phyloP scores from a whole-genome alignment of 1,140 invertebrate genomes.

The Sinella curviseta region DNA sequence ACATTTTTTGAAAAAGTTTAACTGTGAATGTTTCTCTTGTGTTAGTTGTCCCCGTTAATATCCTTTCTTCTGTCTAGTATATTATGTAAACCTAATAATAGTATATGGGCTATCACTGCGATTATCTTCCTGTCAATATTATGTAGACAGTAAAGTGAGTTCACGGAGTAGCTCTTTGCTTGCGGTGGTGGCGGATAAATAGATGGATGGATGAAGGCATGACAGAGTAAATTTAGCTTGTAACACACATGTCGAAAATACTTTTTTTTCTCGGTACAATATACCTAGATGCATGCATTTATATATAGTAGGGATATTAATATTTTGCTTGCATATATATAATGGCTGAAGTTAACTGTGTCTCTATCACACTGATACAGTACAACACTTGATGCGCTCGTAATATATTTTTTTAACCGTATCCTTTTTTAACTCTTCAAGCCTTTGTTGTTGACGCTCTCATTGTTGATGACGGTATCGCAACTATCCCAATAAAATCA shows the following conservation, averaged over 20 bases:
- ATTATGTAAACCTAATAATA: neutral
- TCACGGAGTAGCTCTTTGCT: no score
- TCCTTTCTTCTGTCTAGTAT: neutral
- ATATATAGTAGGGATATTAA: no score
- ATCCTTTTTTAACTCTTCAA: no score
- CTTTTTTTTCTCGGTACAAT: constrained; percentile 1
- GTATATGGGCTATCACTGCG: neutral
- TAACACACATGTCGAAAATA: constrained; percentile 13
- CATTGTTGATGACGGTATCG: no score
- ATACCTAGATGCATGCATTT: neutral
- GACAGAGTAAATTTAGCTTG: constrained; percentile 11
- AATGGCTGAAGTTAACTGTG: no score
- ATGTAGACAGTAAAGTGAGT: neutral
- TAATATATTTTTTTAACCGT: no score
- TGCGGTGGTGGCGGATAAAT: neutral
- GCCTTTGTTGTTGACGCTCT: no score
- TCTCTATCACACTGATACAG: no score
- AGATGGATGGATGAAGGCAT: constrained; percentile 1
- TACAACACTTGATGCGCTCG: no score
- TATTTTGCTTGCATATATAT: no score
- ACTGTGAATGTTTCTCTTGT: constrained; percentile 2
- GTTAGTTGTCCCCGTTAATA: neutral
- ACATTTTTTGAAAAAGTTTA: constrained; percentile 15
- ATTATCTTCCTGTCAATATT: neutral
- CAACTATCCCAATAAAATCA: no score